These are phyloP conservation scores for Dioctria rufipes DNA, from an alignment of 2,888 invertebrate genomes.

Conservation along the genomic window DNA sequence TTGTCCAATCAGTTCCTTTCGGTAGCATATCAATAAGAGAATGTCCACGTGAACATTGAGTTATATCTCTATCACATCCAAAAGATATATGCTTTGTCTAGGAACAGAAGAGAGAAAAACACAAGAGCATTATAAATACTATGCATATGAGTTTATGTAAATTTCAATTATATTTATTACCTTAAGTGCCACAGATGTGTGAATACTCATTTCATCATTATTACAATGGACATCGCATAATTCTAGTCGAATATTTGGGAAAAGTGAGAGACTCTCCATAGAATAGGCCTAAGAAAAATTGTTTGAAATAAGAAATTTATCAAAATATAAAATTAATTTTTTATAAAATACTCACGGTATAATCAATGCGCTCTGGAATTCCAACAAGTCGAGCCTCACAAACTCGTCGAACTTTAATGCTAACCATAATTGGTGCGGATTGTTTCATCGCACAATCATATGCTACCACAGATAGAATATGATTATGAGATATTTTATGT, in stretches of 20 bases:
- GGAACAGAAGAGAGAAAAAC: neutral
- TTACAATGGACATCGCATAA: constrained; percentile 71
- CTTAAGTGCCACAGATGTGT: constrained; percentile 69
- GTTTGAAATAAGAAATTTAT: neutral
- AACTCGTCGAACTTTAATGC: constrained; percentile 90
- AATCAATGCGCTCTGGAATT: constrained; percentile 71
- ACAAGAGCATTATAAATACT: neutral
- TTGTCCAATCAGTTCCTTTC: constrained; percentile 84
- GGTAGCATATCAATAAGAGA: constrained; percentile 67
- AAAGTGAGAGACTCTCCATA: constrained; percentile 68
- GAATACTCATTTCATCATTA: constrained; percentile 67
- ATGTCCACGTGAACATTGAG: constrained; percentile 67
- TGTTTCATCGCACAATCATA: constrained; percentile 98
- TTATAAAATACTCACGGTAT: constrained; percentile 64
- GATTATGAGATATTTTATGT: constrained; percentile 93
- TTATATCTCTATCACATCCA: constrained; percentile 91
- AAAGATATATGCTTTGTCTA: constrained; percentile 86
- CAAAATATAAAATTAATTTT: too few species aligned
- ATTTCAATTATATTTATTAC: constrained; percentile 58
- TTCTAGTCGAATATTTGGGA: constrained; percentile 70
- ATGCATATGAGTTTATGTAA: neutral
- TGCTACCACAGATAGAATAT: constrained; percentile 96
- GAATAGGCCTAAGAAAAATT: constrained; percentile 64
- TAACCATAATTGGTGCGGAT: constrained; percentile 95
- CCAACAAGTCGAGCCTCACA: constrained; percentile 87